phyloP scores from a whole-genome alignment of 1,140 invertebrate species.

The Drosophila repletoides region DNA sequence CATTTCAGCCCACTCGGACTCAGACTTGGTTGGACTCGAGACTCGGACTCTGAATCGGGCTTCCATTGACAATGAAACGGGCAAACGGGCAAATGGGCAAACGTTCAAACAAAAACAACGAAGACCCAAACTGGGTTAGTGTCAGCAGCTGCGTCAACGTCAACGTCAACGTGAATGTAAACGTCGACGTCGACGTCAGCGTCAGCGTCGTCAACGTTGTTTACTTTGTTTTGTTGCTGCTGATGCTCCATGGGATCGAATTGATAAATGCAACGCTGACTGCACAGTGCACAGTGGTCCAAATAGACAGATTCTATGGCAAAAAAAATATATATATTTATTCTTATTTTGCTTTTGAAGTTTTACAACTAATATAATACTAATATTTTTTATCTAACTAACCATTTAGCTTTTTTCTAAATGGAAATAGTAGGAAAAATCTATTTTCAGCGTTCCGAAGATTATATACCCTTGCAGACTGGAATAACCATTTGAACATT shows the following conservation, averaged over 20 bases:
- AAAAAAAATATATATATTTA: too few species aligned
- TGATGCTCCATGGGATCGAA: constrained; percentile 9
- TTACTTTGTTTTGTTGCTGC: constrained; percentile 1
- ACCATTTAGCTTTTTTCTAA: too few species aligned
- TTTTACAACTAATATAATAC: too few species aligned
- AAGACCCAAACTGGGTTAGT: constrained; percentile 12
- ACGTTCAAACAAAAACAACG: background rate
- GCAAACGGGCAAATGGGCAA: constrained; percentile 15
- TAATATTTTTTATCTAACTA: too few species aligned
- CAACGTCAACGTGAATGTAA: background rate
- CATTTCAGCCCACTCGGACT: constrained; percentile 1
- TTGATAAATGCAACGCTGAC: constrained; percentile 20
- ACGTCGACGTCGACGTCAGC: background rate
- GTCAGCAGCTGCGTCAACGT: constrained; percentile 1
- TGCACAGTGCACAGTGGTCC: constrained; percentile 1
- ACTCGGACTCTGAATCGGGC: constrained; percentile 4
- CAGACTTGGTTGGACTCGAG: too few species aligned
- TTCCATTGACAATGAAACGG: constrained; percentile 37
- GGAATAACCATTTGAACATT: too few species aligned
- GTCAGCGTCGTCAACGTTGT: constrained; percentile 11
- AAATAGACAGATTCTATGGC: background rate
- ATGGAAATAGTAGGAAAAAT: too few species aligned
- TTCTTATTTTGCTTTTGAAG: too few species aligned
- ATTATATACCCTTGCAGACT: too few species aligned
- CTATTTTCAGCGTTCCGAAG: too few species aligned